A percentile compares a stretch with the other conserved stretches of the same genome.
Conservation (phyloP, 1,140 invertebrate species). For the Platorchestia sp. region DNA sequence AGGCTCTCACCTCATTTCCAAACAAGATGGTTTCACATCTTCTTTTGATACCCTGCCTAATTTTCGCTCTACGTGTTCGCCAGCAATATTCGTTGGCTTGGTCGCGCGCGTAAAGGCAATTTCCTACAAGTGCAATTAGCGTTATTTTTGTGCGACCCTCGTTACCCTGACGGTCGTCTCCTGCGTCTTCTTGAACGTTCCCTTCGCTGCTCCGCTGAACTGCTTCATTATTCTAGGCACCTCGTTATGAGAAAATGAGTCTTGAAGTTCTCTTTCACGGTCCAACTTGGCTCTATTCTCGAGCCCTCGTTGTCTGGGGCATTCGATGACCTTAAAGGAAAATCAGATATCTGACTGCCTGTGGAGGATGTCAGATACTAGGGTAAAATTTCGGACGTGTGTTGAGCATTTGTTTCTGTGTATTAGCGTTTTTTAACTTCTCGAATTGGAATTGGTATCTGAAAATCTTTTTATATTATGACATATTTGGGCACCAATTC, state of each 20-base stretch:
- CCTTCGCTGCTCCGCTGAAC: neutral
- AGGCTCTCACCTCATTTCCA: neutral
- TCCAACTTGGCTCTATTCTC: neutral
- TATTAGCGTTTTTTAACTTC: too few relatives aligned
- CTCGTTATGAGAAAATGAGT: neutral
- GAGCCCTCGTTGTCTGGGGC: neutral
- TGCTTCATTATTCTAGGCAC: neutral
- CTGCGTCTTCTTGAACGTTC: neutral
- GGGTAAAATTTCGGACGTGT: too few relatives aligned
- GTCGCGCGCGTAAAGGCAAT: neutral
- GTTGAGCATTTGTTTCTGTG: too few relatives aligned
- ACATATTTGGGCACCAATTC: neutral
- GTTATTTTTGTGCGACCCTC: neutral
- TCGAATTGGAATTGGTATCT: too few relatives aligned
- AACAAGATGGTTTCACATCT: neutral
- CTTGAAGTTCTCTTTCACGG: neutral
- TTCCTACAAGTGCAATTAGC: neutral
- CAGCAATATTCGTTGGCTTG: neutral
- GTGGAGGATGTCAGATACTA: too few relatives aligned
- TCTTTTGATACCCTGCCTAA: neutral
- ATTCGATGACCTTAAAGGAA: neutral
- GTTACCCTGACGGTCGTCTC: neutral
- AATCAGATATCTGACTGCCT: neutral
- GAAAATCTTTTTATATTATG: neutral
- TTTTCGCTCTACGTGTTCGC: neutral